These are phyloP conservation scores for Trachurus trachurus DNA, from an alignment of 2,797 vertebrate species.

Conservation along the genomic window DNA sequence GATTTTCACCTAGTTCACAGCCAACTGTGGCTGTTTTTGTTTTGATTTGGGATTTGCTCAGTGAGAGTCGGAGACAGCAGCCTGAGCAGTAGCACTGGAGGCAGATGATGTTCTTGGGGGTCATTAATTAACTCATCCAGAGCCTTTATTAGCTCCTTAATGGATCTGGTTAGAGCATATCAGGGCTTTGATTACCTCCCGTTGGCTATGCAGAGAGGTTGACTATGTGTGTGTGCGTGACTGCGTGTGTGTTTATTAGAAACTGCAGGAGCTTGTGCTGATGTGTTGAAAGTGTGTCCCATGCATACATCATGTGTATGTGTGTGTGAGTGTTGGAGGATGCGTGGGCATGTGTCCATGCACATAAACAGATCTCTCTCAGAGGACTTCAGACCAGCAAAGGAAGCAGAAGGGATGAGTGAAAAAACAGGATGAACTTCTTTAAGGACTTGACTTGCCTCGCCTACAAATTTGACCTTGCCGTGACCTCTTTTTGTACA, in stretches of 20 bases:
- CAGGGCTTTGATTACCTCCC: constrained; percentile 80
- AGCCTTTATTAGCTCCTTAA: constrained; percentile 84
- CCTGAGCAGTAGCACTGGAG: constrained; percentile 56
- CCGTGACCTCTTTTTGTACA: background rate
- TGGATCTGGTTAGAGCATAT: constrained; percentile 84
- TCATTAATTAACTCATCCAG: constrained; percentile 85
- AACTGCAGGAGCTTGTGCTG: background rate
- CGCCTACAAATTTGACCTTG: constrained; percentile 15
- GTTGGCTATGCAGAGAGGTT: constrained; percentile 64
- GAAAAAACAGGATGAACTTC: constrained; percentile 25
- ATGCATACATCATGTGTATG: background rate
- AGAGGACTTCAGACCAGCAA: background rate
- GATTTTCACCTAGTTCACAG: constrained; percentile 44
- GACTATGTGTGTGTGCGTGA: constrained; percentile 42
- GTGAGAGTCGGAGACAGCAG: constrained; percentile 43
- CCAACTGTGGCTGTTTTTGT: constrained; percentile 60
- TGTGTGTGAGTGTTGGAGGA: background rate
- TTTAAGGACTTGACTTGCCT: constrained; percentile 12
- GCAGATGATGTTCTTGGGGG: constrained; percentile 81
- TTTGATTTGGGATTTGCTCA: constrained; percentile 60
- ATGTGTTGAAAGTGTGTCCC: background rate
- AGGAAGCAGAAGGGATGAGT: background rate
- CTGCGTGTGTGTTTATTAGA: constrained; percentile 21
- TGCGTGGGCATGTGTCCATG: constrained; percentile 4
- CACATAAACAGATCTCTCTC: constrained; percentile 11